Conservation (phyloP, 2,113 vertebrate genomes). For the Pitta sordida region DNA sequence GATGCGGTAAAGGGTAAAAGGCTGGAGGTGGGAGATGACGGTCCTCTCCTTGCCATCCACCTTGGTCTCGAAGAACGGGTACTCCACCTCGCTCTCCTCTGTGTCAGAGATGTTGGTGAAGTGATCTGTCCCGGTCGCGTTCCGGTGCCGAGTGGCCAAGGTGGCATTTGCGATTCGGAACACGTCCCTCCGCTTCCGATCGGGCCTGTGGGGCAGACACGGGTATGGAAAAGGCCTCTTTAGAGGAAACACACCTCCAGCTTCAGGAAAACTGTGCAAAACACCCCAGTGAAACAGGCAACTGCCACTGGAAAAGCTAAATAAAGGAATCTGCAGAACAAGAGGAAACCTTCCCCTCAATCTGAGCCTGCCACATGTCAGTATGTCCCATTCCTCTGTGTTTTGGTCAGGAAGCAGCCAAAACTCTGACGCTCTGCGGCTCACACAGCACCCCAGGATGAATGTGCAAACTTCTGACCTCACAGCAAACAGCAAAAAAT, state of each 20-base stretch:
- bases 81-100: constrained; percentile 79
- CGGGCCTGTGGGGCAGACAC: constrained; percentile 65
- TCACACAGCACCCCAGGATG: background rate
- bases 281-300: background rate
- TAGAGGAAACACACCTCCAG: background rate
- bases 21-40: constrained; percentile 84
- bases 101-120: constrained; percentile 78
- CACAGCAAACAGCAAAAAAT: background rate
- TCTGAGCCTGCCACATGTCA: background rate
- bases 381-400: background rate
- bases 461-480: background rate
- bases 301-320: background rate
- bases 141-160: constrained; percentile 67
- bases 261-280: background rate
- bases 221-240: background rate
- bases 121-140: constrained; percentile 58
- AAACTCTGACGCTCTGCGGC: background rate
- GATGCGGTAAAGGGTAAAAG: constrained; percentile 94
- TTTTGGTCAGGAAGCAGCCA: background rate
- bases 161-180: constrained; percentile 83
- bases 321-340: background rate
- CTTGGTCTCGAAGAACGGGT: constrained; percentile 84
- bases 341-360: background rate
- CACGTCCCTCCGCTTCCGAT: constrained; percentile 86
- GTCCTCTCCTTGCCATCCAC: constrained; percentile 84